Evolutionary conservation across 1,140 invertebrate genomes (phyloP), one percentile per base, ranked within the genome.

Genomic region (Drosophila ficusphila): DNA sequence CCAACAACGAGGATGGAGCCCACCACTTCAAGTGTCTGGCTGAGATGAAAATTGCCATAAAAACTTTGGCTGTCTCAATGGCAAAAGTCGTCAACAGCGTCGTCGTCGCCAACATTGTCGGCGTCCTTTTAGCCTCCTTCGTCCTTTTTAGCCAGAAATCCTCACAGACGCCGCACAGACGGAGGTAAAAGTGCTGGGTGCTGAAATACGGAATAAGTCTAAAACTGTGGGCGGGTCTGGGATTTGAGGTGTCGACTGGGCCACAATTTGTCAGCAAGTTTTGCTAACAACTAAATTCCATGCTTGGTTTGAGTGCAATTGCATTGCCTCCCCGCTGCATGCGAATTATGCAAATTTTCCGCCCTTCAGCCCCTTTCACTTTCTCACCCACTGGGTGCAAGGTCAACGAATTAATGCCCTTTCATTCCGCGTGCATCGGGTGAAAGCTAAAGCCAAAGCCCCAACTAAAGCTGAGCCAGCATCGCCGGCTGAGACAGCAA

Each of bases 1-100:
- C 11, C 48, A 34, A 42, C 34, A 61, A 42, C 33, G 38, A 44
- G 18, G n/a, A 44, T 11, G 12, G 38, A 38, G 51, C 27, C 53
- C 61, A 60, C 53, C 61, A 60, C 73, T 76, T 64, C 52, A 67
- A 49, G 64, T 61, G 76, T 86, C 81, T 86, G 82, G 46, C 56
- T 70, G 23, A 48, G 52, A 42, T 56, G 60, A 67, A 78, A 75
- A 83, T 83, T 83, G 79, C 58, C 75, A 78, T 86, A 88, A 86
- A 82, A 86, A 86, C 81, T 86, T 85, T 86, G 67, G 44, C 82
- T 70, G 76, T 86, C 82, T 86, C 82, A 88, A 81, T 86, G 81
- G 82, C 72, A 65, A 76, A 77, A 86, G 82, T 76, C 79, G 79
- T 83, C 79, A 83, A 70, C 49, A 61, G 44, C 54, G 57, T 67